Base-by-base conservation (phyloP, 2,888 invertebrate species). In the Liopterus haemorrhoidalis region DNA sequence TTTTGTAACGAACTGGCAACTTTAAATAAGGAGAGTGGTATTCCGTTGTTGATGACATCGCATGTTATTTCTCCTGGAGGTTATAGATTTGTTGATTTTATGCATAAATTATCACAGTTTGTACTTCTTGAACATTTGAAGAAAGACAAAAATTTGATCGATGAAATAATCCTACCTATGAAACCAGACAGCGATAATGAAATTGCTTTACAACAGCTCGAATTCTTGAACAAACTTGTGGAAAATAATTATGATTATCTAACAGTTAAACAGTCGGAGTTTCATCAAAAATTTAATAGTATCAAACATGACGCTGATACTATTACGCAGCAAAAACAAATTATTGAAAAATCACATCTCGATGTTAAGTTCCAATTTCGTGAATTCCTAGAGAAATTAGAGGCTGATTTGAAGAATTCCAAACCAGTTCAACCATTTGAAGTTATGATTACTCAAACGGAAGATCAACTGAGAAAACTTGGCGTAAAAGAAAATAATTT, bases 11-110 rank as follows among this genome's bases (percentile, higher is more conserved):
- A 62, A 41, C 43, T 68, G 12, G 63, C 61, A 46, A 35, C 38
- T 3, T 45, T 56, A 6, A 64, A 66, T 47, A 55, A 57, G 46
- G 51, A 61, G 50, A 59, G 61, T 2, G 52, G 62, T 48, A 58
- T 67, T 25, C 65, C 65, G 3, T 48, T 47, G 5, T 52, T 66
- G 18, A 58, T 61, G 56, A 48, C 60, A 5, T 67, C 67, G 4
- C 66, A 65, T 48, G 52, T 68, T 24, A 57, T 68, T 36, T 58
- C 62, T 2, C 66, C 68, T 1, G 62, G 64, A n/a, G 67, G 67
- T 8, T 54, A 51, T 27, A 61, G 59, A 41, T 63, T 66, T 51
- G 52, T 58, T 1, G 58, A 56, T 40, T 63, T 64, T 49, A 60
- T 68, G 58, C 56, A 62, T n/a, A 63, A 61, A 49, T 46, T 68